Percentiles rank a stretch among this genome's conserved stretches.
Evolutionary conservation across 2,113 vertebrate genomes (phyloP).

Genomic region (Anas platyrhynchos): DNA sequence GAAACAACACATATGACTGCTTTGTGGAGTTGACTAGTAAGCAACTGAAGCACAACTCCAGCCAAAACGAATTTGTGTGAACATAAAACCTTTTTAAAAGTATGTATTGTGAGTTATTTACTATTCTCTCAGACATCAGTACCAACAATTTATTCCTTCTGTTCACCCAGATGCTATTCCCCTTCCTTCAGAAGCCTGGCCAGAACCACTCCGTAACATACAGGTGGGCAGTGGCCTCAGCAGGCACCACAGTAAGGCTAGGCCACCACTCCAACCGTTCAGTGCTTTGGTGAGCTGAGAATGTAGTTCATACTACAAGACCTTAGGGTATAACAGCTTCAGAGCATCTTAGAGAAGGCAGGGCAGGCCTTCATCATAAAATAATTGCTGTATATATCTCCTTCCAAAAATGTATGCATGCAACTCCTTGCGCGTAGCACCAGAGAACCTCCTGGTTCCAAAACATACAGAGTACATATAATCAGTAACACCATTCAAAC

Average conservation of each 20-base stretch:
- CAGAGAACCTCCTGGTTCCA: neutral
- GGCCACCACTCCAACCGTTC: neutral
- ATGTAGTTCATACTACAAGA: neutral
- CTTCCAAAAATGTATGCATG: neutral
- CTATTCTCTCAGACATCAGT: neutral
- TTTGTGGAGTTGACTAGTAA: neutral
- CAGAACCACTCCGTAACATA: neutral
- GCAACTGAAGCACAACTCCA: neutral
- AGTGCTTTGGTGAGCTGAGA: neutral
- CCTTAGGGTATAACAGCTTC: neutral
- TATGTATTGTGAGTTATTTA: neutral
- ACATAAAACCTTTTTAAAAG: neutral
- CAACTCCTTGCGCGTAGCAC: neutral
- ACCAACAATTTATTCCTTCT: neutral
- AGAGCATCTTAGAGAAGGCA: neutral
- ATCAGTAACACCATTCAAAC: neutral
- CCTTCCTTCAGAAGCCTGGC: neutral
- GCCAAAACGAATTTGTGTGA: neutral
- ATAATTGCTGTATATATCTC: neutral
- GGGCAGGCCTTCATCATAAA: neutral
- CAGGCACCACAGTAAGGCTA: neutral
- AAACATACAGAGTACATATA: neutral
- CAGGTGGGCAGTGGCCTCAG: fast-evolving
- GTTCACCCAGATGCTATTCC: neutral
- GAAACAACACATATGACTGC: neutral